Evolutionary conservation across 2,797 vertebrate genomes (phyloP).

Genomic region (Dallia pectoralis): DNA sequence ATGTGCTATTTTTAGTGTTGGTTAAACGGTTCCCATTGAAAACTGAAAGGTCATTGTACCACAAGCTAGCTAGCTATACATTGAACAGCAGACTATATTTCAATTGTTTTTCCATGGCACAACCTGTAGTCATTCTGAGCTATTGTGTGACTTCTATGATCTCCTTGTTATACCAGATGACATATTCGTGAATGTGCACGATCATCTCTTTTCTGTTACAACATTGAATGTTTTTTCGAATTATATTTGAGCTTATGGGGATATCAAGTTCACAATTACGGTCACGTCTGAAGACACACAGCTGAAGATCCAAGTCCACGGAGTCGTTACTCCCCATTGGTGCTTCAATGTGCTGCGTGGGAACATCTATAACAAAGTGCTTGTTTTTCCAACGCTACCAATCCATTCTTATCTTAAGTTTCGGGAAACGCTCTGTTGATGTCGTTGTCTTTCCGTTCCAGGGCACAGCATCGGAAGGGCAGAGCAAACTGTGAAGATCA

Average conservation of each 20-base stretch:
- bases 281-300: not conserved
- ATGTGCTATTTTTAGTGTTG: constrained; percentile 3
- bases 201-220: too few species aligned
- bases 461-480: too few species aligned
- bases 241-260: constrained; percentile 41
- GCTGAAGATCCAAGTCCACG: constrained; percentile 69
- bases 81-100: not conserved
- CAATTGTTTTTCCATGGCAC: not conserved
- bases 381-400: too few species aligned
- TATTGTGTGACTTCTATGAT: constrained; percentile 8
- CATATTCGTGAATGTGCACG: not conserved
- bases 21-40: not conserved
- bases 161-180: constrained; percentile 20
- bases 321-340: constrained; percentile 31
- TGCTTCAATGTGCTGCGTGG: constrained; percentile 30
- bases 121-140: not conserved
- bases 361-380: constrained; percentile 41
- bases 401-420: too few species aligned
- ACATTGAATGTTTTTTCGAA: constrained; percentile 3
- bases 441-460: too few species aligned
- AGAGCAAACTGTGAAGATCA: too few species aligned
- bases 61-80: not conserved
- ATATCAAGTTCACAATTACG: constrained; percentile 43
- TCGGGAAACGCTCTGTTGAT: too few species aligned
- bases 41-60: not conserved